phyloP scores from a whole-genome alignment of 2,888 invertebrate species.

The Hirudinaria manillensis region DNA sequence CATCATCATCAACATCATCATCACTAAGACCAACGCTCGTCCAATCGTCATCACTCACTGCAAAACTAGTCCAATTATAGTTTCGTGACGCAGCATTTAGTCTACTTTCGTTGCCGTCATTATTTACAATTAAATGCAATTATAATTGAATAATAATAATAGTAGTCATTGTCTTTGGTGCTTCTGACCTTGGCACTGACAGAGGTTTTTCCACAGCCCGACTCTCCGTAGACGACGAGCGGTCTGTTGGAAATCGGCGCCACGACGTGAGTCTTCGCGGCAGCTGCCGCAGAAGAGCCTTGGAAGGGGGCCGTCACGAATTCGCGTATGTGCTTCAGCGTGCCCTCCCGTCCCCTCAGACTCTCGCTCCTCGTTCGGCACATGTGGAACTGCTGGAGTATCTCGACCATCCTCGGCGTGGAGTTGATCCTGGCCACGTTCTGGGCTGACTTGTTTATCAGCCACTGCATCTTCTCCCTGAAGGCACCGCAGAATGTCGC shows the following conservation, averaged over 20 bases:
- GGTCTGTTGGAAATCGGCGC: constrained; percentile 27
- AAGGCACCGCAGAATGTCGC: constrained; percentile 32
- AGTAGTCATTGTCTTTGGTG: too few species aligned
- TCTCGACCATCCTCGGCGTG: constrained; percentile 36
- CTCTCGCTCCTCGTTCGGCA: constrained; percentile 36
- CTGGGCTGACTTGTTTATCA: constrained; percentile 27
- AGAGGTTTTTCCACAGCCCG: constrained; percentile 43
- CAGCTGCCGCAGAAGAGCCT: background rate
- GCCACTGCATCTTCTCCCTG: constrained; percentile 30
- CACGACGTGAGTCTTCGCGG: background rate
- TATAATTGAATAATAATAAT: too few species aligned
- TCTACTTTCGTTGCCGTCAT: too few species aligned
- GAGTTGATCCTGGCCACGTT: constrained; percentile 27
- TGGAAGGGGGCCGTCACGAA: constrained; percentile 23
- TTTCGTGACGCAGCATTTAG: too few species aligned
- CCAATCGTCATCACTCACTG: too few species aligned
- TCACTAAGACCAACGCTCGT: too few species aligned
- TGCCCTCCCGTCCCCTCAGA: constrained; percentile 39
- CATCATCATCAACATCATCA: too few species aligned
- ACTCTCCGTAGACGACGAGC: constrained; percentile 40
- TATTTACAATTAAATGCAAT: too few species aligned
- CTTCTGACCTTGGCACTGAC: constrained; percentile 40
- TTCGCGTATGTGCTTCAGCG: constrained; percentile 30
- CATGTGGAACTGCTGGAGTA: constrained; percentile 40
- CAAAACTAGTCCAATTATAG: too few species aligned